Evolutionary conservation across 2,888 invertebrate species (phyloP).

Genomic region (Acrobeloides nanus): DNA sequence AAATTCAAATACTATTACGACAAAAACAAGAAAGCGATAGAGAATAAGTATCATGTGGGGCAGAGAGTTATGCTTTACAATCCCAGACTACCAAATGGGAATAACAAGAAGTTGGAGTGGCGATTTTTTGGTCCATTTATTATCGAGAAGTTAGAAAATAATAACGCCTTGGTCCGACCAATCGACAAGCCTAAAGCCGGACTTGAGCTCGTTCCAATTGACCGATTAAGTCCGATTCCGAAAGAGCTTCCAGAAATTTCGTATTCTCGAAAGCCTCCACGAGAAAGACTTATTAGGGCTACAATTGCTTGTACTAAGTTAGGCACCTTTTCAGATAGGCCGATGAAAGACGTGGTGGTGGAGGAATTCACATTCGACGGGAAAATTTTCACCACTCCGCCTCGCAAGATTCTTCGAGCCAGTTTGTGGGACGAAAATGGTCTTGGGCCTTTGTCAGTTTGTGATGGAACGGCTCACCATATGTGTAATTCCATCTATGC

Average conservation of each 20-base stretch:
- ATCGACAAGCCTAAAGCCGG: neutral
- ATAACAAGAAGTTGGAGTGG: neutral
- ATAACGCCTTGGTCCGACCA: neutral
- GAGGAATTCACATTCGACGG: no score
- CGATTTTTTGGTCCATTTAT: neutral
- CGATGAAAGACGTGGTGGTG: no score
- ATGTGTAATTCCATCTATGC: no score
- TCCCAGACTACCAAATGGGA: neutral
- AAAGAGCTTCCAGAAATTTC: neutral
- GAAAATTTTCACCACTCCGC: no score
- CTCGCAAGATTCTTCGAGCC: no score
- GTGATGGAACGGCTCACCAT: no score
- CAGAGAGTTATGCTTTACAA: neutral
- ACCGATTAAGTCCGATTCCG: neutral
- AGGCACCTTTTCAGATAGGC: no score
- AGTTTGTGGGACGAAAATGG: no score
- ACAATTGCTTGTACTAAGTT: no score
- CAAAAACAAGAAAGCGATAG: neutral
- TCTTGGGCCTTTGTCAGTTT: no score
- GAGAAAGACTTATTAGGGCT: no score
- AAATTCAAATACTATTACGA: neutral
- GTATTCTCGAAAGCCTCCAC: neutral
- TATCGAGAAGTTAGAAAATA: neutral
- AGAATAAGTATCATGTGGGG: neutral
- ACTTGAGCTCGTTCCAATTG: neutral